Percentiles rank a stretch among this genome's conserved stretches.
Evolutionary conservation across 2,797 vertebrate species (phyloP).

Genomic region (Caiman crocodilus): DNA sequence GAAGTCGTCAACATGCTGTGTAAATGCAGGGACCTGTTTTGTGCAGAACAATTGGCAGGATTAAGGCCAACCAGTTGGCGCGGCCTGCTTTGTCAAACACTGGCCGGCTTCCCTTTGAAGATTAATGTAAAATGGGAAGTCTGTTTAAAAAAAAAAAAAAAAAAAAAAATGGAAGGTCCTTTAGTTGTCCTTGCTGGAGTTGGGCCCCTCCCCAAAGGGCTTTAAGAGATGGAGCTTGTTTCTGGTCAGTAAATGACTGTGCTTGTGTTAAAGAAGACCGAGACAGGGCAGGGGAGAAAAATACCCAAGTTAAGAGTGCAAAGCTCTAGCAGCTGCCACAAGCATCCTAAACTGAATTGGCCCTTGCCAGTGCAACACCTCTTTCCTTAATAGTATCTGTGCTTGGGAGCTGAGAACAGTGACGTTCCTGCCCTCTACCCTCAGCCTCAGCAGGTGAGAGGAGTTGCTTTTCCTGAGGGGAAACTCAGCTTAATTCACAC

Average conservation of each 20-base stretch:
- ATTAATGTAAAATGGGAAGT: background rate
- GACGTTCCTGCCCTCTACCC: too few relatives aligned
- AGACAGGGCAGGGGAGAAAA: too few relatives aligned
- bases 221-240: fast-evolving
- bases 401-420: too few relatives aligned
- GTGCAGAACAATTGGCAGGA: too few relatives aligned
- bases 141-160: too few relatives aligned
- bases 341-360: fast-evolving
- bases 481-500: too few relatives aligned
- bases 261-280: fast-evolving
- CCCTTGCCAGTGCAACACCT: background rate
- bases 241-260: fast-evolving
- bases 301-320: background rate
- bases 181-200: background rate
- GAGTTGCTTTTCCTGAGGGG: too few relatives aligned
- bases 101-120: too few relatives aligned
- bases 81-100: background rate
- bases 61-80: background rate
- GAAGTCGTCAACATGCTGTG: too few relatives aligned
- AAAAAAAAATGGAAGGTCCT: background rate
- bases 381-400: too few relatives aligned
- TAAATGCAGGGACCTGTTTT: too few relatives aligned
- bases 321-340: background rate
- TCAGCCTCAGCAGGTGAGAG: too few relatives aligned
- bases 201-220: fast-evolving